Evolutionary conservation across 2,797 vertebrate species (phyloP).

Genomic region (Lycodopsis pacificus): DNA sequence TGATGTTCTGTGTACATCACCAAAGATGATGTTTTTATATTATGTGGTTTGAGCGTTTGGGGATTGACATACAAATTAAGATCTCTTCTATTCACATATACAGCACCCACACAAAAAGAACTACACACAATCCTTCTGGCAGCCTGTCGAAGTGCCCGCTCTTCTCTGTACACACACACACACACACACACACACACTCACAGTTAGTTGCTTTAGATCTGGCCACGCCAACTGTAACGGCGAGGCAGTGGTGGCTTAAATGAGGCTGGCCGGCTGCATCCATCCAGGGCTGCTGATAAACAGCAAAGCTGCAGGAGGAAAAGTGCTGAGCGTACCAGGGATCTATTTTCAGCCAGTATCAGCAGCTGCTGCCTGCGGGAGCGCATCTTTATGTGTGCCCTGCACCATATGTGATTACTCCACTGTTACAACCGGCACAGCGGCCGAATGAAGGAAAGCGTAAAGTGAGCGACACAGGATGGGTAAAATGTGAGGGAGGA

Average conservation of each 20-base stretch:
- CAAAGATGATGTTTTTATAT: too few species aligned
- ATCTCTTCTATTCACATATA: not conserved
- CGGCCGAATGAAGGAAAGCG: conserved; percentile 90
- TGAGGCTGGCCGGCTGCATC: conserved; percentile 84
- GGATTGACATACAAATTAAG: not conserved
- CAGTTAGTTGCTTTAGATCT: conserved; percentile 54
- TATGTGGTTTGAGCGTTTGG: not conserved
- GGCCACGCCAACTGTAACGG: conserved; percentile 75
- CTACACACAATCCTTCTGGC: not conserved
- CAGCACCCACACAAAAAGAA: conserved; percentile 1
- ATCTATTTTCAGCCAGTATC: conserved; percentile 98
- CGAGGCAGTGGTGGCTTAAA: conserved; percentile 86
- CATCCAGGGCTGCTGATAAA: conserved; percentile 79
- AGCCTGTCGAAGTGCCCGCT: not conserved
- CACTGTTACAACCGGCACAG: conserved; percentile 89
- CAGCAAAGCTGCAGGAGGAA: conserved; percentile 74
- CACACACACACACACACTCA: not conserved
- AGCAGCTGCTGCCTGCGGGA: conserved; percentile 95
- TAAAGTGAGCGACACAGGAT: conserved; percentile 81
- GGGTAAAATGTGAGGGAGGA: conserved; percentile 63
- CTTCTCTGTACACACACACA: not conserved
- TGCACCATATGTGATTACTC: conserved; percentile 95
- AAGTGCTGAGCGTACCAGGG: conserved; percentile 93
- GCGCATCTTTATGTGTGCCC: conserved; percentile 90
- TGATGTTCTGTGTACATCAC: too few species aligned